A percentile compares a stretch with the other conserved stretches of the same genome.
Conservation (phyloP, 1,140 invertebrate genomes). For the Cephus cinctus region DNA sequence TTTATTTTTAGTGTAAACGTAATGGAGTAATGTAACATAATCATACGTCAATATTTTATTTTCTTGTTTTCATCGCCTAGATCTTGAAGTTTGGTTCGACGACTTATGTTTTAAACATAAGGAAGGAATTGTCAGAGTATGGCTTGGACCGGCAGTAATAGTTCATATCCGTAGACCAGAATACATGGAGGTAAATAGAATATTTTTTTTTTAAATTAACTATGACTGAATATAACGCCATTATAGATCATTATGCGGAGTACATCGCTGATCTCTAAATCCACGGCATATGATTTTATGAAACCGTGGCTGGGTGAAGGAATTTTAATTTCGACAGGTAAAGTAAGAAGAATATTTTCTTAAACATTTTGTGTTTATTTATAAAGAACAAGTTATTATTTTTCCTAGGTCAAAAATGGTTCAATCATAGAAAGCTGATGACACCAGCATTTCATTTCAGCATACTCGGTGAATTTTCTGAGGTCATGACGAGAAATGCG, state of each 20-base stretch:
- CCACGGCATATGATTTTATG: constrained; percentile 63
- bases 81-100: constrained; percentile 23
- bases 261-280: constrained; percentile 64
- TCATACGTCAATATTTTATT: not conserved
- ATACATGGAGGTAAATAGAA: constrained; percentile 31
- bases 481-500: constrained; percentile 73
- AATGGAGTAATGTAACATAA: too few species aligned
- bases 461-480: constrained; percentile 75
- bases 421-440: constrained; percentile 73
- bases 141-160: constrained; percentile 20
- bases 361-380: not conserved
- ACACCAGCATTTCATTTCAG: constrained; percentile 88
- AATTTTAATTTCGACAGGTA: constrained; percentile 65
- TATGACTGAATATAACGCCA: constrained; percentile 7
- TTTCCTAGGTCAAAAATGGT: constrained; percentile 71
- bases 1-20: too few species aligned
- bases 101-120: constrained; percentile 18
- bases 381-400: not conserved
- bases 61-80: constrained; percentile 16
- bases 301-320: constrained; percentile 69
- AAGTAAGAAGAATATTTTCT: constrained; percentile 4
- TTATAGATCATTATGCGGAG: constrained; percentile 38
- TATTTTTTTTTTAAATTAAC: not conserved
- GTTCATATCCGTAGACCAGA: constrained; percentile 35
- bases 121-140: constrained; percentile 30